Evolutionary conservation across 2,797 vertebrate species (phyloP).

Genomic region (Coregonus suidteri): DNA sequence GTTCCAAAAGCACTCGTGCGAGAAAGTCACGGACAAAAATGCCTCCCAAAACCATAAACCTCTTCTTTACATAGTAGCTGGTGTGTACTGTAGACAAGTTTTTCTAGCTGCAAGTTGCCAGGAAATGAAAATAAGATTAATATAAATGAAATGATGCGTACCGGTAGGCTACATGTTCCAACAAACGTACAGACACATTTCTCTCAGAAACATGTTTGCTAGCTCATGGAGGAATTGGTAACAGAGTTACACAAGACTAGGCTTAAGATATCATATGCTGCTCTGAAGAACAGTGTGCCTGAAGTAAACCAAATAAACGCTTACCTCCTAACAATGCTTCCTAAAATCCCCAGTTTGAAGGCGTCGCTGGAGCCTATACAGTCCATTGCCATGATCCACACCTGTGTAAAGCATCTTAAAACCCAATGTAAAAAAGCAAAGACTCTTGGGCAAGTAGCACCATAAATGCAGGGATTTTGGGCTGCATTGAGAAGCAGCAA

Average conservation of each 20-base stretch:
- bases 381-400: slow-evolving; percentile 40
- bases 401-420: background rate
- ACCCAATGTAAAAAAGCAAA: background rate
- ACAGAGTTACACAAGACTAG: background rate
- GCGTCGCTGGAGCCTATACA: slow-evolving; percentile 45
- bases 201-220: background rate
- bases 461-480: slow-evolving; percentile 21
- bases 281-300: background rate
- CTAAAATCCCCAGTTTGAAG: slow-evolving; percentile 60
- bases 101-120: background rate
- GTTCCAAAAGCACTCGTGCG: background rate
- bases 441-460: background rate
- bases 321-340: slow-evolving; percentile 63
- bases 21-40: background rate
- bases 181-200: background rate
- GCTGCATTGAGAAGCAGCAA: slow-evolving; percentile 17
- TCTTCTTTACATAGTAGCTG: background rate
- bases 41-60: background rate
- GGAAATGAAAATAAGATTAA: no score
- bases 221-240: background rate
- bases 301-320: slow-evolving; percentile 16
- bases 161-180: background rate
- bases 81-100: background rate
- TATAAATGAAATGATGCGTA: background rate
- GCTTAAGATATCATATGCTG: background rate